phyloP scores from a whole-genome alignment of 2,888 invertebrate species.

The Adela reaumurella region DNA sequence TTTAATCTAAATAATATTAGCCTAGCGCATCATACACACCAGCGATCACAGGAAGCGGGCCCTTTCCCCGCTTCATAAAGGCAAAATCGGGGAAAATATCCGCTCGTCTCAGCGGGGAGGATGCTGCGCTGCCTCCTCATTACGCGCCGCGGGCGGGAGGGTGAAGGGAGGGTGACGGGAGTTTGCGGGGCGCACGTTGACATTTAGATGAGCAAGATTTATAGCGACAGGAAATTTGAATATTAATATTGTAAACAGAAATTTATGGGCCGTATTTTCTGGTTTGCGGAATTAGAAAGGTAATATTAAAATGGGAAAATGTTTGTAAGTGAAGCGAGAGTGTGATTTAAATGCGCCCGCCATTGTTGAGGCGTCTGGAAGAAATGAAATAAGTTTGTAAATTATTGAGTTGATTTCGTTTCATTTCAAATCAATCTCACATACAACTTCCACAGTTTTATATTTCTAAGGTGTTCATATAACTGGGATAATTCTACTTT shows the following conservation, averaged over 20 bases:
- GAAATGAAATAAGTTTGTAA: too few species aligned
- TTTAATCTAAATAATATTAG: constrained; percentile 46
- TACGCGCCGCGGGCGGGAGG: not conserved
- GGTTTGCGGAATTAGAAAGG: not conserved
- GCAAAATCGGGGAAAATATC: not conserved
- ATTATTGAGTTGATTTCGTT: too few species aligned
- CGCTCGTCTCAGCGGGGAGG: not conserved
- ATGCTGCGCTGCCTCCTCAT: not conserved
- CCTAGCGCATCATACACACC: constrained; percentile 33
- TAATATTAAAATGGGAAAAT: not conserved
- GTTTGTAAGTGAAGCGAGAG: too few species aligned
- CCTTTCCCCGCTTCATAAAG: constrained; percentile 1
- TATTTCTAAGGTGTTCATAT: too few species aligned
- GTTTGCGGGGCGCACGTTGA: constrained; percentile 20
- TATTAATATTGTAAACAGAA: constrained; percentile 13
- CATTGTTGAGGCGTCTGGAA: too few species aligned
- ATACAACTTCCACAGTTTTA: too few species aligned
- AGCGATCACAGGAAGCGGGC: constrained; percentile 33
- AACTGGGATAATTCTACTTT: too few species aligned
- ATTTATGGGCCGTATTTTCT: not conserved
- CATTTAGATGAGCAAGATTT: constrained; percentile 24
- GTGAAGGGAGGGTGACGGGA: constrained; percentile 8
- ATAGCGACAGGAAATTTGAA: constrained; percentile 18
- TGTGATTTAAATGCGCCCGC: too few species aligned
- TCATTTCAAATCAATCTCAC: too few species aligned